A percentile compares a stretch with the other conserved stretches of the same genome.
phyloP scores from a whole-genome alignment of 1,140 invertebrate genomes.

The Drosophila cardini region DNA sequence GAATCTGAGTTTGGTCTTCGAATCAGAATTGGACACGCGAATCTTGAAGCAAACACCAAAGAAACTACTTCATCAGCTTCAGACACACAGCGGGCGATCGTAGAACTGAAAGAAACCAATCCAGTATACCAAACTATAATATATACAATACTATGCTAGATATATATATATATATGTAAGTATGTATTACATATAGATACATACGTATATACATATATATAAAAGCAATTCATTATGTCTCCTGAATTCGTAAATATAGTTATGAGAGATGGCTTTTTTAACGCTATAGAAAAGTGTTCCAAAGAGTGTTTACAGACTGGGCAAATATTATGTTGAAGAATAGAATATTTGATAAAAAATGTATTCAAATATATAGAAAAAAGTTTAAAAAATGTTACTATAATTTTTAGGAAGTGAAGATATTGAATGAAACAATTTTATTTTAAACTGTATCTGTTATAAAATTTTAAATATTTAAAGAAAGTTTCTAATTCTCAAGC shows the following conservation, averaged over 20 bases:
- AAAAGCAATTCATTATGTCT: constrained; percentile 77
- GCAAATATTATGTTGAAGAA: no score
- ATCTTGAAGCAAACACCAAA: constrained; percentile 42
- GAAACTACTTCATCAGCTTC: constrained; percentile 76
- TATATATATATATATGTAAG: constrained; percentile 45
- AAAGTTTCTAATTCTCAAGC: no score
- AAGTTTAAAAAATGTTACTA: no score
- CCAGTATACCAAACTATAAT: constrained; percentile 4
- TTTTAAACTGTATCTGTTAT: no score
- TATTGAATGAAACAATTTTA: no score
- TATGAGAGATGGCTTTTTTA: constrained; percentile 1
- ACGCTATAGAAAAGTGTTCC: neutral
- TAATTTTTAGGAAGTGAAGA: no score
- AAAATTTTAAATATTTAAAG: no score
- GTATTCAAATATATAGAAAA: no score
- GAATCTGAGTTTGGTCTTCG: neutral
- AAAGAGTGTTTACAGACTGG: neutral
- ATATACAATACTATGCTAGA: neutral
- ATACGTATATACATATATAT: constrained; percentile 28
- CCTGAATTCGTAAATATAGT: constrained; percentile 19
- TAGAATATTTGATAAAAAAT: no score
- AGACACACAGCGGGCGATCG: constrained; percentile 63
- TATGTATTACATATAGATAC: no score
- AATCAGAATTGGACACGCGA: constrained; percentile 55
- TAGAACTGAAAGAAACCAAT: constrained; percentile 28